A percentile compares a stretch with the other conserved stretches of the same genome.
These are phyloP conservation scores for Pelecanus crispus DNA, from an alignment of 2,113 vertebrate species.

Conservation along the genomic window DNA sequence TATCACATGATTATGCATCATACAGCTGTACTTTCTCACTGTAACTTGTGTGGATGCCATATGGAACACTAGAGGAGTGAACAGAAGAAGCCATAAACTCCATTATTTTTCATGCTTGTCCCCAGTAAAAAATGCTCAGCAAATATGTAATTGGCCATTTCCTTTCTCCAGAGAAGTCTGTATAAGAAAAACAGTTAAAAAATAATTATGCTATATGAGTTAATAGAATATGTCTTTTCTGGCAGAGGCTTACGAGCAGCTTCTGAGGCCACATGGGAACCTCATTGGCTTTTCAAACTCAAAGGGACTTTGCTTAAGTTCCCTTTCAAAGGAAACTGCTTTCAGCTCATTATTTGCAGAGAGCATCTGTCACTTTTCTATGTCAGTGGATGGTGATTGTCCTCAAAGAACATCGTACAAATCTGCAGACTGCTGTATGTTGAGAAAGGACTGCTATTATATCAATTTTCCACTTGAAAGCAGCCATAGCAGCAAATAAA, in stretches of 20 bases:
- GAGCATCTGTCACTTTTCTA: slow-evolving; percentile 62
- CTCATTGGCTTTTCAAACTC: slow-evolving; percentile 40
- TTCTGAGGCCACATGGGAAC: not conserved
- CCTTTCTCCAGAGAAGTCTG: not conserved
- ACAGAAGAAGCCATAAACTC: not conserved
- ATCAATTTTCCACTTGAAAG: slow-evolving; percentile 70
- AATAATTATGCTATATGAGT: not conserved
- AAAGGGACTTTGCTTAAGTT: slow-evolving; percentile 46
- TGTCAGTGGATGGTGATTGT: slow-evolving; percentile 42
- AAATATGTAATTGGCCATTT: not conserved
- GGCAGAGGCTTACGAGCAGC: not conserved
- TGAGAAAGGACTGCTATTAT: slow-evolving; percentile 54
- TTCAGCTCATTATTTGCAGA: slow-evolving; percentile 64
- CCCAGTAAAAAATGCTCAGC: not conserved
- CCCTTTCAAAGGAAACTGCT: slow-evolving; percentile 45
- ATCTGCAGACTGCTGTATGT: slow-evolving; percentile 54
- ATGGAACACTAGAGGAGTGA: not conserved
- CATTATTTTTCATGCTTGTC: not conserved
- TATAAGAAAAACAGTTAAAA: not conserved
- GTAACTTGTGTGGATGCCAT: not conserved
- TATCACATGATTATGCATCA: not conserved
- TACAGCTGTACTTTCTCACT: not conserved
- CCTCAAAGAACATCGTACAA: slow-evolving; percentile 47
- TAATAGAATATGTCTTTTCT: not conserved
- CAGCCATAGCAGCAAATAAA: slow-evolving; percentile 67